Base-by-base conservation (phyloP, 2,888 invertebrate species). In the Sycophila texana region DNA sequence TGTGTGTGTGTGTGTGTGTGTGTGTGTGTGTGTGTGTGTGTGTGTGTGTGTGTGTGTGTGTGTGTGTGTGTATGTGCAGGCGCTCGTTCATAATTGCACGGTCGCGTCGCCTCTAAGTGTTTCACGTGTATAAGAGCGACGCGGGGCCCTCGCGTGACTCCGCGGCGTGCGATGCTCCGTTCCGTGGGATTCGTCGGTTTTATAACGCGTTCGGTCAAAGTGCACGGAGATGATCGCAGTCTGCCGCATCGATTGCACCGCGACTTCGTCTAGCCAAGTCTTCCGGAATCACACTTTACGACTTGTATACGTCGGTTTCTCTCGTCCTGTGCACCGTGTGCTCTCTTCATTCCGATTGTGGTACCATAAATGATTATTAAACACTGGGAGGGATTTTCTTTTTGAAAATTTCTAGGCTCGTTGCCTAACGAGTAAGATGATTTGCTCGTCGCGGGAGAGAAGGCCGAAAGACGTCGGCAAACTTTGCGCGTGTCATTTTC, bases 31-130 rank as follows among this genome's bases (percentile, higher is more conserved):
- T 65, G 12, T 39, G 16, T 74, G 60, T 18, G 30, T 53, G 2
- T 14, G 30, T 30, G 16, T n/a, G 20, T 18, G 13, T 74, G 60
- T 18, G 30, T 53, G 2, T 14, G 30, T 30, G 16, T n/a, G 20
- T 18, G 13, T 58, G 13, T 7, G 5, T 18, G 4, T 20, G 18
- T 65, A n/a, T 39, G 16, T 18, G 47, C 13, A 0, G 13, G 30
- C 61, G 61, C 30, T 74, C 57, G 55, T 63, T 76, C 70, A 70
- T 76, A 76, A 76, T 76, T 76, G 76, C 70, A n/a, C 61, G 16
- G 61, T 22, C 39, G 39, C 3, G 63, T 60, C 61, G 68, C 74
- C n/a, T 61, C 39, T 60, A 75, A 67, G 53, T 53, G 58, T 67
- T 66, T 26, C 26, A 51, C 30, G 18, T 47, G 30, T 26, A 58